Conservation (phyloP, 1,140 invertebrate genomes). For the Thaumetopoea pityocampa region DNA sequence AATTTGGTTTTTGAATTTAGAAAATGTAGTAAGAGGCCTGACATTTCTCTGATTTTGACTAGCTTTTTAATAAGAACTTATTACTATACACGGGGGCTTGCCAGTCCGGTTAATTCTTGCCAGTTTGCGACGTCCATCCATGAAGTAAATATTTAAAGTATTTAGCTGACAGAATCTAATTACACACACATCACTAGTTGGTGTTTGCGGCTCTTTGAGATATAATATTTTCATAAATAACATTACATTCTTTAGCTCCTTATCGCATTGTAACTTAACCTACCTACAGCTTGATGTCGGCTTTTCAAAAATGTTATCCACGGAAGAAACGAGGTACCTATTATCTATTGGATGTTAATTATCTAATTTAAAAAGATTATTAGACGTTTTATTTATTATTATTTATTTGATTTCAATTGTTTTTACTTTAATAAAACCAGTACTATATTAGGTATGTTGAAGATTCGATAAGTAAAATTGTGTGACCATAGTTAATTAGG, state of each 20-base stretch:
- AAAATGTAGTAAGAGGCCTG: slow-evolving; percentile 57
- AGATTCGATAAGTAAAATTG: slow-evolving; percentile 26
- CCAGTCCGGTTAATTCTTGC: slow-evolving; percentile 62
- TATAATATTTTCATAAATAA: slow-evolving; percentile 65
- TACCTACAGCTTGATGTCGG: slow-evolving; percentile 71
- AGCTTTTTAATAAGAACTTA: slow-evolving; percentile 52
- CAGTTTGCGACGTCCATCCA: slow-evolving; percentile 71
- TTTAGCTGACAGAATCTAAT: slow-evolving; percentile 47
- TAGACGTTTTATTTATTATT: slow-evolving; percentile 50
- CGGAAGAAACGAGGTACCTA: slow-evolving; percentile 70
- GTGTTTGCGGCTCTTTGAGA: slow-evolving; percentile 43
- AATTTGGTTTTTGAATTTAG: slow-evolving; percentile 65
- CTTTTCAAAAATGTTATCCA: slow-evolving; percentile 71
- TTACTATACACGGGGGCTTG: slow-evolving; percentile 32
- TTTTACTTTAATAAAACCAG: slow-evolving; percentile 44
- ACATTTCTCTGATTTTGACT: slow-evolving; percentile 56
- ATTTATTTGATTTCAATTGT: slow-evolving; percentile 29
- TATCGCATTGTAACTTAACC: slow-evolving; percentile 68
- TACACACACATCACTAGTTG: too few species aligned
- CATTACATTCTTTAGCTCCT: slow-evolving; percentile 67
- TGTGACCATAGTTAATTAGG: slow-evolving; percentile 43
- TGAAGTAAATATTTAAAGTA: slow-evolving; percentile 51
- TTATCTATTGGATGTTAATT: slow-evolving; percentile 66
- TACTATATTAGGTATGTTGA: slow-evolving; percentile 41
- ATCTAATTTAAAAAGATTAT: slow-evolving; percentile 56